Base-by-base conservation (phyloP, 2,888 invertebrate genomes). In the Horisme vitalbata region DNA sequence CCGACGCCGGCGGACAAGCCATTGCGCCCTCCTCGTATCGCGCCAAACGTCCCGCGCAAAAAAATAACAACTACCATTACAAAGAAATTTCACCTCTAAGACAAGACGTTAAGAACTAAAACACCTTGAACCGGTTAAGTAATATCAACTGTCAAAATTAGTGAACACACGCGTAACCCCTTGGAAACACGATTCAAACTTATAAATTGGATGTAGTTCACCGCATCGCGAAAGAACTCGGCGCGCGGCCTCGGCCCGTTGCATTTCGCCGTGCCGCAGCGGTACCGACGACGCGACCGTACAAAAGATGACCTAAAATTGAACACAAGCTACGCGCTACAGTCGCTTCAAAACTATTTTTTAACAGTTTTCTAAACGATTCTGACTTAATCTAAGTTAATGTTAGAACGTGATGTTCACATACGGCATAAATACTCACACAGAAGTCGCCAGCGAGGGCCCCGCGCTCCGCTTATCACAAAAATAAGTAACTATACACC, bases 101-200 rank as follows among this genome's bases (percentile, higher is more conserved):
- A 38, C 43, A 1, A 28, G 10, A 1, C 5, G 48, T 59, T 85
- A 90, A 79, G 85, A 79, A 69, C 68, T 64, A 85, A 68, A 78
- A 75, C 83, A 59, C 79, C 69, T 71, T 82, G 78, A 55, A 65
- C 41, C 11, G 36, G 48, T 52, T 67, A 74, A 78, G 75, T 63
- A 82, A 87, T 90, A 84, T 85, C 88, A 90, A 90, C 90, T 90
- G 90, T 90, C 90, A 90, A 90, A 89, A 89, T 86, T 83, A 86
- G 82, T 76, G 75, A 78, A 81, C 75, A 84, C 86, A 85, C 84
- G 86, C 83, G 79, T 79, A 82, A 75, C 75, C 77, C 74, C 75
- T 75, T 83, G 82, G 79, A 85, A 87, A 83, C 83, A 82, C 73
- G 83, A 78, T 82, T 79, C 65, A 80, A 81, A 83, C 75, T 78